phyloP scores from a whole-genome alignment of 2,113 vertebrate species.

The Lipophrys pholis region DNA sequence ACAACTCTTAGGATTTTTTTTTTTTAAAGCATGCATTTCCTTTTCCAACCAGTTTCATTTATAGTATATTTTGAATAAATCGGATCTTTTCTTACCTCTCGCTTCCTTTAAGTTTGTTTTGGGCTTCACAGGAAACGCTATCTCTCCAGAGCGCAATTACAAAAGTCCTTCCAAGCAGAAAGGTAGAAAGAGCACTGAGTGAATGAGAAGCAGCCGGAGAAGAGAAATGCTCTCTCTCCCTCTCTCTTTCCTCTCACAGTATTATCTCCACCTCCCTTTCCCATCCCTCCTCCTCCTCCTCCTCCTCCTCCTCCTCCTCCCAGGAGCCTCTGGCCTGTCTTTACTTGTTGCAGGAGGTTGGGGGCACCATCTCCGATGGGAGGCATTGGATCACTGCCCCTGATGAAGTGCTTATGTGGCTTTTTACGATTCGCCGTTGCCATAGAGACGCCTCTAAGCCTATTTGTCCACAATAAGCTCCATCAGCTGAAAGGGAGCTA shows the following conservation, averaged over 20 bases:
- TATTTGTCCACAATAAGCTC: conserved; percentile 77
- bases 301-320: conserved; percentile 43
- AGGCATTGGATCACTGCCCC: conserved; percentile 63
- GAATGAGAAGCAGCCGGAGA: conserved; percentile 10
- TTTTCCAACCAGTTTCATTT: too few species aligned
- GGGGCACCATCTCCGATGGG: conserved; percentile 66
- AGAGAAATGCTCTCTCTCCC: conserved; percentile 43
- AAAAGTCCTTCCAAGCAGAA: conserved; percentile 29
- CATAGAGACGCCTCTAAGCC: conserved; percentile 84
- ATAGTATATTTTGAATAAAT: background rate
- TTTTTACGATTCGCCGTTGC: conserved; percentile 81
- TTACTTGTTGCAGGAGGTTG: conserved; percentile 74
- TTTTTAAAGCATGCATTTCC: too few species aligned
- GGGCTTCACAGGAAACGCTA: conserved; percentile 4
- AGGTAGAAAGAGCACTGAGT: background rate
- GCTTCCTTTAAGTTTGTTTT: conserved; percentile 28
- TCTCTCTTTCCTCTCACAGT: conserved; percentile 24
- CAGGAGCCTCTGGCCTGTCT: conserved; percentile 66
- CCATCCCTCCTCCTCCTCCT: conserved; percentile 10
- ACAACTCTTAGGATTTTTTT: too few species aligned
- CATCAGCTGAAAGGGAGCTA: conserved; percentile 71
- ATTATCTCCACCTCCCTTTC: conserved; percentile 52
- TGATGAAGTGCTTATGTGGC: conserved; percentile 72
- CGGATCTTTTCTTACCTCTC: conserved; percentile 52
- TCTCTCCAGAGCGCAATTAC: background rate